Conservation (phyloP, 2,797 vertebrate genomes). For the Squalus acanthias region DNA sequence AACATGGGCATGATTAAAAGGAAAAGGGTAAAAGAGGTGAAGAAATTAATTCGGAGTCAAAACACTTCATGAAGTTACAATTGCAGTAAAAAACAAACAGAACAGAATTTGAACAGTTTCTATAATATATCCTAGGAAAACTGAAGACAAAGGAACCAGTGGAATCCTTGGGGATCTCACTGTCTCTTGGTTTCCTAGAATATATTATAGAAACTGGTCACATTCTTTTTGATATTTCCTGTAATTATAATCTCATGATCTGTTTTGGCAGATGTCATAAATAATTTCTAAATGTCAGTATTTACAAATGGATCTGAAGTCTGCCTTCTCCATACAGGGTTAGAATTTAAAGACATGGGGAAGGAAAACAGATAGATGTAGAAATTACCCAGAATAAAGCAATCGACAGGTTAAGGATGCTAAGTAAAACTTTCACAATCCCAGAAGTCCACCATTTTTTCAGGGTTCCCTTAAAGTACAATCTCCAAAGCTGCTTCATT, state of each 20-base stretch:
- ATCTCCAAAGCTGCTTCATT: not conserved
- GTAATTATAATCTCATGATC: slow-evolving; percentile 2
- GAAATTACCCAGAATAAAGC: not conserved
- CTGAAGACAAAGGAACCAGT: not conserved
- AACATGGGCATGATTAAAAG: not conserved
- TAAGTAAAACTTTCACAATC: not conserved
- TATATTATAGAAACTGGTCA: not conserved
- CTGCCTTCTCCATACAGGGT: not conserved
- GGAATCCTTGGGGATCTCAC: not conserved
- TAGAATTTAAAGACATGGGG: not conserved
- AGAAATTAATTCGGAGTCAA: not conserved
- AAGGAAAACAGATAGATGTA: not conserved
- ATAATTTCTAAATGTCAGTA: slow-evolving; percentile 10
- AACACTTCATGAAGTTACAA: not conserved
- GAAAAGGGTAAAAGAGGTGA: not conserved
- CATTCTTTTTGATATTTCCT: not conserved
- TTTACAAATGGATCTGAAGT: slow-evolving; percentile 9
- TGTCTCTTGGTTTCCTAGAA: not conserved
- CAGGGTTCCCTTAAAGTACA: not conserved
- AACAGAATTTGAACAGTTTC: not conserved
- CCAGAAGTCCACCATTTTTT: too few relatives aligned
- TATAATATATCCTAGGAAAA: not conserved
- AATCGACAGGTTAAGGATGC: not conserved
- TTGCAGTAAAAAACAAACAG: not conserved
- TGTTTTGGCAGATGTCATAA: not conserved